Base-by-base conservation (phyloP, 2,888 invertebrate genomes). In the Acholoe squamosa region DNA sequence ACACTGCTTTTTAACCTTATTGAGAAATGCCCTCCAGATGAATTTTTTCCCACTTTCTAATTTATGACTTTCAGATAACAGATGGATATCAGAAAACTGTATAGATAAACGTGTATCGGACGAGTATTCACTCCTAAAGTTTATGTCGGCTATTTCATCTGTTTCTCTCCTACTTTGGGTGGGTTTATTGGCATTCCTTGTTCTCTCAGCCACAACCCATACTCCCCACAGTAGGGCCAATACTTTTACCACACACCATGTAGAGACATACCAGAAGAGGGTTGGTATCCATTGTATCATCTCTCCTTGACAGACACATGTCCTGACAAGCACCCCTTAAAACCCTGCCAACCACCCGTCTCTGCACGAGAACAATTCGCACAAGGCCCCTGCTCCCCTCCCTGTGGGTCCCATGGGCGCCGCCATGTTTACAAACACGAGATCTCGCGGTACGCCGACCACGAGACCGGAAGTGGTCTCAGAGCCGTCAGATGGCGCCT, bases 371-470 rank as follows among this genome's bases (percentile, higher is more conserved):
- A 84, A 34, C 84, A 84, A 51, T 84, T 84, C 84, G n/a, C 84
- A 84, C 84, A 51, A 31, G 43, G 14, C 84, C 84, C 12, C 25
- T 19, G 33, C 51, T 71, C 71, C 25, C 43, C 51, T 25, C 28
- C 33, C 84, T 16, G 61, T 61, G 34, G 34, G 52, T 25, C 12
- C 25, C 16, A 12, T 14, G 52, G 14, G 54, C 25, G 54, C 86
- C 54, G 54, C 86, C 86, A 31, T 86, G 86, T 86, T 86, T 86
- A 86, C 86, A 54, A 86, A 86, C 56, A n/a, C 51, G 33, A 34
- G 34, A 34, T 34, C 43, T 84, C 43, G 84, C 84, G n/a, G 84
- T 43, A 34, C 84, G 84, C 43, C 84, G 33, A 25, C 33, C 84
- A 84, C 84, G 84, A 34, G 84, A 84, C 43, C 84, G 84, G 84